Evolutionary conservation across 2,888 invertebrate species (phyloP).

Genomic region (Busseola fusca): DNA sequence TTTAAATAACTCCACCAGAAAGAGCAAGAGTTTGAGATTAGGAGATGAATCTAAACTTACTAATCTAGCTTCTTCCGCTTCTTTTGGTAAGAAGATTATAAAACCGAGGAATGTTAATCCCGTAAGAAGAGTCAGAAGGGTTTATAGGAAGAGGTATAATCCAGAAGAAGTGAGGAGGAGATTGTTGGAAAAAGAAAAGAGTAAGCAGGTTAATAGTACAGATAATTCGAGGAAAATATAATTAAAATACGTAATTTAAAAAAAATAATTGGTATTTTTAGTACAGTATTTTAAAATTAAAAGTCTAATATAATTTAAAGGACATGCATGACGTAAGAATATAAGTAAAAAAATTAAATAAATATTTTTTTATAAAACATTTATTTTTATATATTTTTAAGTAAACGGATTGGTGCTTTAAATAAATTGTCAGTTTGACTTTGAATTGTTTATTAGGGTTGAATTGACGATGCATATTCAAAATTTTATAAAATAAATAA

Average conservation of each 20-base stretch:
- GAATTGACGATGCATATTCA: slow-evolving; percentile 80
- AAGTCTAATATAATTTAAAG: slow-evolving; percentile 5
- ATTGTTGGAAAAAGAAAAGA: slow-evolving; percentile 82
- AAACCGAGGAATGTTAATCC: slow-evolving; percentile 80
- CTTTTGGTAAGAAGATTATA: slow-evolving; percentile 75
- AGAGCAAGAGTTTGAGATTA: slow-evolving; percentile 63
- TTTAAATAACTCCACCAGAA: slow-evolving; percentile 71
- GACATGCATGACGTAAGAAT: neutral
- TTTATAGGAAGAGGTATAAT: slow-evolving; percentile 84
- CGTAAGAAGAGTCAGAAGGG: slow-evolving; percentile 82
- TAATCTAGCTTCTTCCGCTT: slow-evolving; percentile 69
- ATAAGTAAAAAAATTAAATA: neutral
- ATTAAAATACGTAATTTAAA: neutral
- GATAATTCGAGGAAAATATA: slow-evolving; percentile 42
- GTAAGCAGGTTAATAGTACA: slow-evolving; percentile 66
- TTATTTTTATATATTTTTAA: slow-evolving; percentile 17
- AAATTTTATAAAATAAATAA: slow-evolving; percentile 39
- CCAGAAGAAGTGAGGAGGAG: slow-evolving; percentile 87
- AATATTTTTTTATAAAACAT: slow-evolving; percentile 9
- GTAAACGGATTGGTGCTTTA: slow-evolving; percentile 56
- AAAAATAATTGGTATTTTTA: slow-evolving; percentile 23
- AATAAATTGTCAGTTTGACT: slow-evolving; percentile 83
- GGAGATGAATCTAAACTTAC: slow-evolving; percentile 69
- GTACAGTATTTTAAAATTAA: slow-evolving; percentile 12
- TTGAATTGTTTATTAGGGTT: slow-evolving; percentile 77